Conservation (phyloP, 1,140 invertebrate genomes). For the Zelostemma sp. region DNA sequence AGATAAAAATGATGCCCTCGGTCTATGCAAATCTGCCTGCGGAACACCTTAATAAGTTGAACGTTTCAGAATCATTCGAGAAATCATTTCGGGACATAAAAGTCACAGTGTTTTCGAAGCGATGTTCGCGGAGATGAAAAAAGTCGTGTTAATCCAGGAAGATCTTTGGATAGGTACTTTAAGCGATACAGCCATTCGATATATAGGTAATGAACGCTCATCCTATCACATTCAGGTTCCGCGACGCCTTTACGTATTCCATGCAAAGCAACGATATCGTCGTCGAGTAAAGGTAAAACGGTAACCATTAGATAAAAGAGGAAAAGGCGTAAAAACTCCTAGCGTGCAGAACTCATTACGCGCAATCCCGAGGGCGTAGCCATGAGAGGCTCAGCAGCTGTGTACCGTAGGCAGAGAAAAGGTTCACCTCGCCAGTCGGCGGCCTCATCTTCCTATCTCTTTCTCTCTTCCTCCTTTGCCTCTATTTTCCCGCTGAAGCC, state of each 20-base stretch:
- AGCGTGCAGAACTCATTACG: conserved; percentile 48
- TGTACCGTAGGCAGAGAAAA: conserved; percentile 32
- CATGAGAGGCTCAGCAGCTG: conserved; percentile 23
- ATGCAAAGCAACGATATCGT: conserved; percentile 31
- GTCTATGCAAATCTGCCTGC: no score
- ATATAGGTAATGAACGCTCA: conserved; percentile 22
- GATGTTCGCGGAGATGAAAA: no score
- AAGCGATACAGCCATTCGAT: conserved; percentile 20
- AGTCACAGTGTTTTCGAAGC: no score
- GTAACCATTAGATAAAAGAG: conserved; percentile 27
- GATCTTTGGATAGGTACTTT: conserved; percentile 11
- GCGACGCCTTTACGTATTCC: conserved; percentile 25
- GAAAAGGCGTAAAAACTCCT: conserved; percentile 14
- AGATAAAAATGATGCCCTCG: no score
- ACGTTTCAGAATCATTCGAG: no score
- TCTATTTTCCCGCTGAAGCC: conserved; percentile 2
- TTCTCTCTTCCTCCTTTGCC: conserved; percentile 5
- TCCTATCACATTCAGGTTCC: conserved; percentile 22
- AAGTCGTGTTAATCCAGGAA: conserved; percentile 16
- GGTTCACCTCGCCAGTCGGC: conserved; percentile 9
- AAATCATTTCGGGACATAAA: no score
- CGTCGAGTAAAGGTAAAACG: conserved; percentile 1
- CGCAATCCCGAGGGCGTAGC: conserved; percentile 43
- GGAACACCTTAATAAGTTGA: no score
- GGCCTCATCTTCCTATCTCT: conserved; percentile 31